Percentiles rank a stretch among this genome's conserved stretches.
These are phyloP conservation scores for Neodiprion pinetum DNA, from an alignment of 1,140 invertebrate species.

Conservation along the genomic window DNA sequence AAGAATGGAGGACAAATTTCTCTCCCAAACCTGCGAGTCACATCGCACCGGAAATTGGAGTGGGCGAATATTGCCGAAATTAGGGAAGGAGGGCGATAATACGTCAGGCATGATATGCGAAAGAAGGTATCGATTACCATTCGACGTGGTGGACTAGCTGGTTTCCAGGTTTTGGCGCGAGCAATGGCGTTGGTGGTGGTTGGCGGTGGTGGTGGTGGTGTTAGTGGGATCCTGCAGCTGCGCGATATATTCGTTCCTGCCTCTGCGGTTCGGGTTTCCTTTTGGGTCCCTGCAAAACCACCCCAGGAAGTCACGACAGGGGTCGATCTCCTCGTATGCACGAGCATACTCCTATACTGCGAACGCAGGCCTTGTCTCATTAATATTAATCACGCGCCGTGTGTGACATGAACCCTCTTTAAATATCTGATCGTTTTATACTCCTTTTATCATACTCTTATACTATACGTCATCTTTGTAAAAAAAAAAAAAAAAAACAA, in stretches of 20 bases:
- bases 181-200: no score
- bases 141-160: not conserved
- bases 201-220: not conserved
- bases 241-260: not conserved
- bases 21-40: no score
- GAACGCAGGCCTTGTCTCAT: not conserved
- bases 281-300: not conserved
- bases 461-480: no score
- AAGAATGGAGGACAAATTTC: no score
- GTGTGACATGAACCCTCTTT: not conserved
- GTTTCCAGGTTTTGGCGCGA: not conserved
- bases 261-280: not conserved
- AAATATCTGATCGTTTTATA: not conserved
- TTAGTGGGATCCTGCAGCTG: not conserved
- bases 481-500: no score
- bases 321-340: not conserved
- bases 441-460: no score
- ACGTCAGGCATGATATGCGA: not conserved
- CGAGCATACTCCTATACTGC: no score
- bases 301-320: not conserved
- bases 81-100: not conserved
- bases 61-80: not conserved
- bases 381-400: not conserved
- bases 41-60: no score
- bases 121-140: not conserved